Evolutionary conservation across 2,888 invertebrate genomes (phyloP).

Genomic region (Pinctada fucata): DNA sequence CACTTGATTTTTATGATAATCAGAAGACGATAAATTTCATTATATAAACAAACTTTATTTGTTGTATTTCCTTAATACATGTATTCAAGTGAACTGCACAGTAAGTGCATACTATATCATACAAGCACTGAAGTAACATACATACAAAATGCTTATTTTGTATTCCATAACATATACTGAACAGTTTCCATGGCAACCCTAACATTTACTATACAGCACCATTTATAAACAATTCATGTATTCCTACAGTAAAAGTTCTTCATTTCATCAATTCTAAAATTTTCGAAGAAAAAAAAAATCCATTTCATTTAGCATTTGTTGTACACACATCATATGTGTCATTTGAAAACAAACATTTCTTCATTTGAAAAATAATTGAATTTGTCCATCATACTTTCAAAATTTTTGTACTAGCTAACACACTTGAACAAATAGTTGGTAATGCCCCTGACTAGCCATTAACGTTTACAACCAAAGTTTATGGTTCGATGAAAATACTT

Average conservation of each 20-base stretch:
- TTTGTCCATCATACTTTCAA: too few species aligned
- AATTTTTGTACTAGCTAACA: too few species aligned
- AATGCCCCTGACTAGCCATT: too few species aligned
- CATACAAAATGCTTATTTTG: neutral
- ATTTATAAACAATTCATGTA: neutral
- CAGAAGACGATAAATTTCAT: constrained; percentile 27
- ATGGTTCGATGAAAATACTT: too few species aligned
- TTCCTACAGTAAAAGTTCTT: neutral
- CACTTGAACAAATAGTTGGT: too few species aligned
- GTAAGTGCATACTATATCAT: neutral
- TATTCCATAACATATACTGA: neutral
- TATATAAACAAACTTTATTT: constrained; percentile 10
- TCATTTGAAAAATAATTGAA: too few species aligned
- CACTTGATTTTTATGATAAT: constrained; percentile 46
- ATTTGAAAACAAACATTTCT: too few species aligned
- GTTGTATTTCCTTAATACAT: neutral
- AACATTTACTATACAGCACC: neutral
- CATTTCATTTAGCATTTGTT: too few species aligned
- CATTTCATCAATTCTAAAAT: too few species aligned
- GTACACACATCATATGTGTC: too few species aligned
- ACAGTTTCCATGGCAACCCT: neutral
- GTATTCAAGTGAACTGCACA: neutral
- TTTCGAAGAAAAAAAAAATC: too few species aligned
- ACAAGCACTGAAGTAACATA: neutral
- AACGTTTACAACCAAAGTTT: too few species aligned